Evolutionary conservation across 2,888 invertebrate species (phyloP).

Genomic region (Sinodicranocentrus sp.): DNA sequence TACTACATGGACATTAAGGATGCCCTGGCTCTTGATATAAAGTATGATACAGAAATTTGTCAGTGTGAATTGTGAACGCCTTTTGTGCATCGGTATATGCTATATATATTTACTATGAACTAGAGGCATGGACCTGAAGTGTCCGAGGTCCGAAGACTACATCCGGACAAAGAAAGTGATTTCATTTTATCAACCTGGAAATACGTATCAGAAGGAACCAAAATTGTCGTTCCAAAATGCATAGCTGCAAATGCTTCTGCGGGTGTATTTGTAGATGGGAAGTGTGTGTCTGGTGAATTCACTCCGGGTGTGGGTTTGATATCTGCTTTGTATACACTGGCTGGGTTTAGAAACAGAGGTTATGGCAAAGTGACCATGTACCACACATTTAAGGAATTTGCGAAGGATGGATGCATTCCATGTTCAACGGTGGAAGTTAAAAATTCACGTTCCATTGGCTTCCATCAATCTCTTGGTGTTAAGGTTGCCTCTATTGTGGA

Average conservation of each 20-base stretch:
- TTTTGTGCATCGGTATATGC: too few species aligned
- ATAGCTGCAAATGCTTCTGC: constrained; percentile 35
- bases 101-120: background rate
- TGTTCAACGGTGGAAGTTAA: constrained; percentile 35
- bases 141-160: constrained; percentile 23
- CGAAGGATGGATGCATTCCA: constrained; percentile 53
- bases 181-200: constrained; percentile 56
- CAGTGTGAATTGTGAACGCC: too few species aligned
- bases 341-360: constrained; percentile 43
- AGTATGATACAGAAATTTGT: background rate
- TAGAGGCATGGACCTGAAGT: background rate
- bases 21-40: constrained; percentile 17
- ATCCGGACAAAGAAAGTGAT: constrained; percentile 23
- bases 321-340: constrained; percentile 37
- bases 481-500: constrained; percentile 34
- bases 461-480: constrained; percentile 52
- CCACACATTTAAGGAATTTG: constrained; percentile 43
- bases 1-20: constrained; percentile 55
- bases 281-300: constrained; percentile 43
- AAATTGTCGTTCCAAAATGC: background rate
- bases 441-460: constrained; percentile 39
- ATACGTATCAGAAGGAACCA: constrained; percentile 5
- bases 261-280: constrained; percentile 47
- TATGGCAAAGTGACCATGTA: constrained; percentile 52
- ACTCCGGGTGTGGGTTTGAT: constrained; percentile 37